phyloP scores from a whole-genome alignment of 2,888 invertebrate species.

The Eristalis arbustorum region DNA sequence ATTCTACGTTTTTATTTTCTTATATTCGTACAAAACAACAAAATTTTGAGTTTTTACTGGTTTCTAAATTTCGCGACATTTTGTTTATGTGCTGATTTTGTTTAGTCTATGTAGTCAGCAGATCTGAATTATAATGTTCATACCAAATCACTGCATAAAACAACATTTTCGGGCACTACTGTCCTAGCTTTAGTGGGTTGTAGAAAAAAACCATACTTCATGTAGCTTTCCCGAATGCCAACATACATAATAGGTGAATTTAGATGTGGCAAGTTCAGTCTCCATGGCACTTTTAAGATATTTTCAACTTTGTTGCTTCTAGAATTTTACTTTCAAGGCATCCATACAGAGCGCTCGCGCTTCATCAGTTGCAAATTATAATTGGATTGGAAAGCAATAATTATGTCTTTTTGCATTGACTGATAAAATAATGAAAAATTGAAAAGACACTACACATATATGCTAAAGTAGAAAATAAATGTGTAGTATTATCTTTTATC shows the following conservation, averaged over 20 bases:
- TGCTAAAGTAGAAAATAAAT: no score
- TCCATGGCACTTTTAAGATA: slow-evolving; percentile 35
- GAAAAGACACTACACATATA: no score
- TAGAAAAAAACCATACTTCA: background rate
- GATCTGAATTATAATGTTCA: background rate
- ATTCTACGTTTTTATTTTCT: no score
- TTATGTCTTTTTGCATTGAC: background rate
- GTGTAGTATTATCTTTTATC: no score
- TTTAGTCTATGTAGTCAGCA: no score
- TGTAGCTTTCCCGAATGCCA: background rate
- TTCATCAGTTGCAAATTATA: slow-evolving; percentile 18
- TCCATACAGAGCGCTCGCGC: background rate
- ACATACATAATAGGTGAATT: background rate
- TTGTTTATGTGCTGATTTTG: no score
- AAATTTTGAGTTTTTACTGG: no score
- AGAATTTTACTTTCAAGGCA: slow-evolving; percentile 3
- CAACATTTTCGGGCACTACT: background rate
- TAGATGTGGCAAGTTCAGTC: slow-evolving; percentile 17
- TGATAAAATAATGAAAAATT: background rate
- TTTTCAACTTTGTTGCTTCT: background rate
- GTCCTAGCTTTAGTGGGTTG: background rate
- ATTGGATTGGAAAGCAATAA: slow-evolving; percentile 43
- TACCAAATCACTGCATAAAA: background rate
- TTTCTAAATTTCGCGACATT: no score
- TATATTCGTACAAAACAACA: no score